Conservation (phyloP, 2,797 vertebrate genomes). For the Delichon dasypus region DNA sequence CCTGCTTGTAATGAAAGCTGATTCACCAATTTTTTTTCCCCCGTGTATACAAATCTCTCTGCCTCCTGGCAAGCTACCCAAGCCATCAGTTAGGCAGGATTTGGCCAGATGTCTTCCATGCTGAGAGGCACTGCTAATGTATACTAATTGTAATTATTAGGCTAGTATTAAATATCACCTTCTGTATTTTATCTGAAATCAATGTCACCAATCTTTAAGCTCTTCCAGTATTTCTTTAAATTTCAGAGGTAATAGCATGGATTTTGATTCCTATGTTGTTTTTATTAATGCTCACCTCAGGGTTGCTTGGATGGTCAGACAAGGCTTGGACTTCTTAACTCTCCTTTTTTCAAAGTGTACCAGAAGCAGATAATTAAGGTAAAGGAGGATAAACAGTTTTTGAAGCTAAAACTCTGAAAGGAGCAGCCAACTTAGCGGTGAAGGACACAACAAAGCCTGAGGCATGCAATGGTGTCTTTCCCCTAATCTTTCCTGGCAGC, state of each 20-base stretch:
- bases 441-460: neutral
- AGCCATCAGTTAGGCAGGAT: neutral
- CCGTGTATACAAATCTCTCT: neutral
- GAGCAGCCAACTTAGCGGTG: neutral
- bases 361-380: neutral
- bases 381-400: neutral
- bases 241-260: neutral
- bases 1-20: neutral
- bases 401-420: neutral
- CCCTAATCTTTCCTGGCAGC: neutral
- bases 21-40: neutral
- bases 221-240: neutral
- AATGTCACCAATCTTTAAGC: neutral
- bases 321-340: neutral
- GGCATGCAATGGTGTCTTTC: neutral
- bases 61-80: slow-evolving; percentile 3
- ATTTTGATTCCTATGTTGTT: neutral
- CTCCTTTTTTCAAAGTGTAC: neutral
- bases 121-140: neutral
- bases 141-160: neutral
- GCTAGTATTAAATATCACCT: neutral
- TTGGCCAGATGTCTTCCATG: neutral
- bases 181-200: neutral
- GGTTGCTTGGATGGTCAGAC: neutral
- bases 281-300: neutral